Evolutionary conservation across 1,140 invertebrate species (phyloP).

Genomic region (Thaumatotibia leucotreta): DNA sequence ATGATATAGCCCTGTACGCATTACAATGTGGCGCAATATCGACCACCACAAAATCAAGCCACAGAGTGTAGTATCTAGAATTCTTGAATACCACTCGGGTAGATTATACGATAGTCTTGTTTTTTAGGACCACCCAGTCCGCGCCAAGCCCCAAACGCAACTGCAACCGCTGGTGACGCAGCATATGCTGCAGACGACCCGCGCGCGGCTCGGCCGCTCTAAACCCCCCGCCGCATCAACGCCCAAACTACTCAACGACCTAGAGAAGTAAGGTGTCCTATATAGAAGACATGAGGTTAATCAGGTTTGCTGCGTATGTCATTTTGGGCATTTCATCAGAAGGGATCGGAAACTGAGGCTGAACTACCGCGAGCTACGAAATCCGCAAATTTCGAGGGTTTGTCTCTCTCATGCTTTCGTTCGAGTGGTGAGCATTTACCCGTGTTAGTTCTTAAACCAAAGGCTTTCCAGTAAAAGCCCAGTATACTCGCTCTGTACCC

Average conservation of each 20-base stretch:
- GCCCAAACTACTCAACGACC: conserved; percentile 55
- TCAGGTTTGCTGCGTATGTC: conserved; percentile 9
- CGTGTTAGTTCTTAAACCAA: no score
- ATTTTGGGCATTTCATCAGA: conserved; percentile 1
- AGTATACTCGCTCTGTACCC: no score
- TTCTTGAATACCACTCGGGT: no score
- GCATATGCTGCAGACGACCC: conserved; percentile 51
- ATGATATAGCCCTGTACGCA: no score
- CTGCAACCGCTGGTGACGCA: conserved; percentile 55
- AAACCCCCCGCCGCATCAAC: conserved; percentile 55
- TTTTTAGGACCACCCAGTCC: conserved; percentile 57
- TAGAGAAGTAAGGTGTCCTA: conserved; percentile 51
- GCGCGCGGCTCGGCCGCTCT: conserved; percentile 50
- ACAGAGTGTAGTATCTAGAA: no score
- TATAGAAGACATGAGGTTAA: neutral
- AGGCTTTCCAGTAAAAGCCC: no score
- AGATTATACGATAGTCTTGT: neutral
- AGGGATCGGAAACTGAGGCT: neutral
- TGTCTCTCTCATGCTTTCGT: no score
- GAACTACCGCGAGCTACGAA: no score
- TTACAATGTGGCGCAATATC: no score
- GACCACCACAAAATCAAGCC: no score
- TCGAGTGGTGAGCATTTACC: no score
- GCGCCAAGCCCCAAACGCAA: conserved; percentile 43
- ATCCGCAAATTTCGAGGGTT: no score